A percentile compares a stretch with the other conserved stretches of the same genome.
Conservation (phyloP, 2,888 invertebrate genomes). For the Cephus nigrinus region DNA sequence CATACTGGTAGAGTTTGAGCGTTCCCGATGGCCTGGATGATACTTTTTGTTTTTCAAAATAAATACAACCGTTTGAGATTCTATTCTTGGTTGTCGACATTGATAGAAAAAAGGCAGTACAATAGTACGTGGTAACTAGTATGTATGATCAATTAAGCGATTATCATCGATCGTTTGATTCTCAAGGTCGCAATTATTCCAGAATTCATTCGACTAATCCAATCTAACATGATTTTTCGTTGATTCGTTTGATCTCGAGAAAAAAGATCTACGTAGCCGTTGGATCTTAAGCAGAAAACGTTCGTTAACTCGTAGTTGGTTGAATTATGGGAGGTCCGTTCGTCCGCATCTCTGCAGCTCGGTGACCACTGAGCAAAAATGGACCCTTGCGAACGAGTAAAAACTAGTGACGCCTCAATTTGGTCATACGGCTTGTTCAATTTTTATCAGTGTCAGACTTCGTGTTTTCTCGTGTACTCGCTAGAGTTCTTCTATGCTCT, state of each 20-base stretch:
- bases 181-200: not conserved
- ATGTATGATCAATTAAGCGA: too few relatives aligned
- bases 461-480: not conserved
- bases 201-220: not conserved
- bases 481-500: not conserved
- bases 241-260: not conserved
- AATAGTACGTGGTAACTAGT: too few relatives aligned
- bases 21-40: too few relatives aligned
- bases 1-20: too few relatives aligned
- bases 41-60: not conserved
- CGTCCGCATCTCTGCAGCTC: slow-evolving; percentile 4
- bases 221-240: too few relatives aligned
- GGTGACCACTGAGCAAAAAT: slow-evolving; percentile 18
- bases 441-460: slow-evolving; percentile 3
- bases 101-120: too few relatives aligned
- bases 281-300: not conserved
- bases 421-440: slow-evolving; percentile 22
- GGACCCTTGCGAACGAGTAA: slow-evolving; percentile 18
- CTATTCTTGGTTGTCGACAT: not conserved
- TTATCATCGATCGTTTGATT: not conserved
- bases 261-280: not conserved
- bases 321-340: slow-evolving; percentile 10
- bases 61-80: not conserved
- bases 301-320: slow-evolving; percentile 41
- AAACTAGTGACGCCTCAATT: slow-evolving; percentile 34